Conservation (phyloP, 2,113 vertebrate species). For the Sylvietta virens region DNA sequence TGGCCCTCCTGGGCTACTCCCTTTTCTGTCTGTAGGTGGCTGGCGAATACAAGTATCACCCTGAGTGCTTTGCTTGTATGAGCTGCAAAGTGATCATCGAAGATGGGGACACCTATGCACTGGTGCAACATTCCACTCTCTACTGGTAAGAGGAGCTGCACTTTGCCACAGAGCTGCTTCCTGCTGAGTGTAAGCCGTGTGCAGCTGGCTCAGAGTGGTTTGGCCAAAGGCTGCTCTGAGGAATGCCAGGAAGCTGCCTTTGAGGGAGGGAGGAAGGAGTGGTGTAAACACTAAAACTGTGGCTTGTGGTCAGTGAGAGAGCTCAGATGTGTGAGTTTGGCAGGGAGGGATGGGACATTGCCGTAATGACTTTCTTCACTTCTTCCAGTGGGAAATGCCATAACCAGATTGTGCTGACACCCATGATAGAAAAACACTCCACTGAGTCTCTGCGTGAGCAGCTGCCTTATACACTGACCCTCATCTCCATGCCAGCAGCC, state of each 20-base stretch:
- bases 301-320: background rate
- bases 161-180: background rate
- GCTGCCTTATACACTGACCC: slow-evolving; percentile 89
- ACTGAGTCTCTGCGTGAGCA: slow-evolving; percentile 84
- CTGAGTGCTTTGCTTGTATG: slow-evolving; percentile 94
- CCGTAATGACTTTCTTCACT: background rate
- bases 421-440: slow-evolving; percentile 90
- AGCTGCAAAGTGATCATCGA: slow-evolving; percentile 95
- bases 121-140: slow-evolving; percentile 89
- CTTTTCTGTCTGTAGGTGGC: slow-evolving; percentile 83
- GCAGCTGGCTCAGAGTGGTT: background rate
- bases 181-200: background rate
- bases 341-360: background rate
- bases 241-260: background rate
- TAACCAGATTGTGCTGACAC: slow-evolving; percentile 89
- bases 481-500: slow-evolving; percentile 91
- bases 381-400: slow-evolving; percentile 89
- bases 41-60: slow-evolving; percentile 95
- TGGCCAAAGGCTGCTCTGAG: background rate
- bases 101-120: slow-evolving; percentile 89
- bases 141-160: slow-evolving; percentile 82
- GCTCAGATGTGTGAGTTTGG: background rate
- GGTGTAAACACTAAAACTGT: background rate
- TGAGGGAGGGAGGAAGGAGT: background rate
- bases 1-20: background rate